Conservation (phyloP, 1,140 invertebrate genomes). For the Ruditapes philippinarum region DNA sequence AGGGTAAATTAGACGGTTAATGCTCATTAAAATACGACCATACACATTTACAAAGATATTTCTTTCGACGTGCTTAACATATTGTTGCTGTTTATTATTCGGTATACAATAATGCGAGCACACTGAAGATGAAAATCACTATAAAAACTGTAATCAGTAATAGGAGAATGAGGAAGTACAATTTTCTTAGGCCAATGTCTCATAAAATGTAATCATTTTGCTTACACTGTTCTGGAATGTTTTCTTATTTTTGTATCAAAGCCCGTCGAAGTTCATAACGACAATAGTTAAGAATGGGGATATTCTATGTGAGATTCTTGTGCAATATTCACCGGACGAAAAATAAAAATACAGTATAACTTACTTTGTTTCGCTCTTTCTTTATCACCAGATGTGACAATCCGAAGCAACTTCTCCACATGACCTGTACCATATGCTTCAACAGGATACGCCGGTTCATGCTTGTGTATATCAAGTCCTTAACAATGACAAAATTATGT, state of each 20-base stretch:
- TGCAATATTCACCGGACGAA: not conserved
- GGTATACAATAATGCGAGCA: too few relatives aligned
- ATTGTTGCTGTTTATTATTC: too few relatives aligned
- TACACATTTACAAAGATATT: too few relatives aligned
- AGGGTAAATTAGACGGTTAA: too few relatives aligned
- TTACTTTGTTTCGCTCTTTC: constrained; percentile 40
- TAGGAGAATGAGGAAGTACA: not conserved
- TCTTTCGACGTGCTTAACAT: too few relatives aligned
- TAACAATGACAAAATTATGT: too few relatives aligned
- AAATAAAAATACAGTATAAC: not conserved
- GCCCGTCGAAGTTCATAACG: not conserved
- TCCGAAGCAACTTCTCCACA: constrained; percentile 69
- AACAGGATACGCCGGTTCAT: constrained; percentile 87
- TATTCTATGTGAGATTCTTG: not conserved
- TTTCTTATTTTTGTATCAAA: not conserved
- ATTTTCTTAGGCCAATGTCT: not conserved
- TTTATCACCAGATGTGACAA: constrained; percentile 10
- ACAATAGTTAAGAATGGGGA: too few relatives aligned
- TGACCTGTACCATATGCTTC: constrained; percentile 83
- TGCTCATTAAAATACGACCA: too few relatives aligned
- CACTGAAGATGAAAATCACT: too few relatives aligned
- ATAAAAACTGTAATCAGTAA: too few relatives aligned
- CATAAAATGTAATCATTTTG: not conserved
- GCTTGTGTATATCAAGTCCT: constrained; percentile 87
- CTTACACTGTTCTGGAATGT: not conserved